phyloP scores from a whole-genome alignment of 2,113 vertebrate species.

The Nycticryphes semicollaris region DNA sequence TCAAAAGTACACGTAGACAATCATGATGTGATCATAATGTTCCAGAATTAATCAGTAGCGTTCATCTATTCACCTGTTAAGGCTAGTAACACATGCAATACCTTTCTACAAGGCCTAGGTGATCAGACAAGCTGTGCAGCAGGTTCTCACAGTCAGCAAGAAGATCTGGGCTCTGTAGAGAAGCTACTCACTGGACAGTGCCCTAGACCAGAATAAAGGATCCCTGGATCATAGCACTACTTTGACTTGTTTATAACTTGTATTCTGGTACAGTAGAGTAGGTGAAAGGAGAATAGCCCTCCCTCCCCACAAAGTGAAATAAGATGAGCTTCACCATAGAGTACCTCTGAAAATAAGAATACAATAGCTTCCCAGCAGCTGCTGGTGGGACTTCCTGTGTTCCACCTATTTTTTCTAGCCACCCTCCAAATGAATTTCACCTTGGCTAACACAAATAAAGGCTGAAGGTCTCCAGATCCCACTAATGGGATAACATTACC shows the following conservation, averaged over 20 bases:
- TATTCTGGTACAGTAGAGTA: background rate
- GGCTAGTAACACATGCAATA: background rate
- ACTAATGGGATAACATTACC: constrained; percentile 5
- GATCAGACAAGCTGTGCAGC: background rate
- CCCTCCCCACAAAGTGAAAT: background rate
- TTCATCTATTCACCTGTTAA: background rate
- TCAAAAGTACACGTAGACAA: background rate
- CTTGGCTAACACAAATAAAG: constrained; percentile 28
- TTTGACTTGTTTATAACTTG: background rate
- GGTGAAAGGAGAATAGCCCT: background rate
- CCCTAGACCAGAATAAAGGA: background rate
- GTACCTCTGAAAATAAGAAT: background rate
- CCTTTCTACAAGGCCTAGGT: background rate
- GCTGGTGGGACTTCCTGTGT: constrained; percentile 45
- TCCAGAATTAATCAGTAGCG: background rate
- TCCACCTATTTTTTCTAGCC: constrained; percentile 5
- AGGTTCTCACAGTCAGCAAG: background rate
- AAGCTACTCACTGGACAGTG: background rate
- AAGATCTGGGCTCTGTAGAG: background rate
- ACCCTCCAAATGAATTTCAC: constrained; percentile 23
- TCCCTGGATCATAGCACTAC: background rate
- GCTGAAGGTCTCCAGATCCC: constrained; percentile 37
- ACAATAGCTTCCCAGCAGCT: constrained; percentile 21
- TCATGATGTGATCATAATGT: background rate
- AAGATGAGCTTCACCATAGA: background rate